Evolutionary conservation across 2,797 vertebrate species (phyloP).

Genomic region (Coendou prehensilis): DNA sequence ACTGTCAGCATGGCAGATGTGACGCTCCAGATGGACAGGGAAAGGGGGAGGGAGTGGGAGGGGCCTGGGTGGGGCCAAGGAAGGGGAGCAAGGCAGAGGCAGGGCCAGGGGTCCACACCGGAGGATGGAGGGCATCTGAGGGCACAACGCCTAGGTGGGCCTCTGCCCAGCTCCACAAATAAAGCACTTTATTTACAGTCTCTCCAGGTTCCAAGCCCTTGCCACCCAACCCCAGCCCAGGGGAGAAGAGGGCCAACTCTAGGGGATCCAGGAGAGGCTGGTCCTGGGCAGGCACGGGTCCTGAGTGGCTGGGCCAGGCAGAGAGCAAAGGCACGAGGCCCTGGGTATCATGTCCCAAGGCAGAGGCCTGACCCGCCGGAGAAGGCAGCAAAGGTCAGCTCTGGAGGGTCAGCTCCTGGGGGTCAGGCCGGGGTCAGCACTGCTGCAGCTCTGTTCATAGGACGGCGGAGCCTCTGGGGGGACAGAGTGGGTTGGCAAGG

Average conservation of each 20-base stretch:
- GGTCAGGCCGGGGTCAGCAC: constrained; percentile 90
- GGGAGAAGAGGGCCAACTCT: neutral
- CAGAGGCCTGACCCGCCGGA: neutral
- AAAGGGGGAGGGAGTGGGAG: neutral
- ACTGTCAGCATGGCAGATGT: neutral
- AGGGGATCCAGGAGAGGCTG: neutral
- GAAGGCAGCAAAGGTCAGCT: constrained; percentile 8
- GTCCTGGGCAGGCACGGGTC: neutral
- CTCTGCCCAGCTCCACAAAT: constrained; percentile 51
- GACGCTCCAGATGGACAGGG: neutral
- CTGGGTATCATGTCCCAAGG: constrained; percentile 63
- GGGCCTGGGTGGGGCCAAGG: neutral
- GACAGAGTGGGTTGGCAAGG: constrained; percentile 42
- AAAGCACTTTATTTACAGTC: constrained; percentile 79
- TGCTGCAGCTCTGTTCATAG: constrained; percentile 98
- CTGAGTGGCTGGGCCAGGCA: constrained; percentile 71
- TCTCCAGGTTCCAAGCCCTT: neutral
- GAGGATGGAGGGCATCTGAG: neutral
- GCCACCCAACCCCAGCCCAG: neutral
- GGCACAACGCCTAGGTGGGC: neutral
- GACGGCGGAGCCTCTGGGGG: constrained; percentile 95
- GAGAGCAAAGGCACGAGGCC: constrained; percentile 74
- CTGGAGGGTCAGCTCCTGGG: constrained; percentile 86
- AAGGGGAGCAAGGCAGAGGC: neutral
- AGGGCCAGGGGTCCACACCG: neutral